A percentile compares a stretch with the other conserved stretches of the same genome.
Evolutionary conservation across 2,113 vertebrate species (phyloP).

Genomic region (Oreotrochilus melanogaster): DNA sequence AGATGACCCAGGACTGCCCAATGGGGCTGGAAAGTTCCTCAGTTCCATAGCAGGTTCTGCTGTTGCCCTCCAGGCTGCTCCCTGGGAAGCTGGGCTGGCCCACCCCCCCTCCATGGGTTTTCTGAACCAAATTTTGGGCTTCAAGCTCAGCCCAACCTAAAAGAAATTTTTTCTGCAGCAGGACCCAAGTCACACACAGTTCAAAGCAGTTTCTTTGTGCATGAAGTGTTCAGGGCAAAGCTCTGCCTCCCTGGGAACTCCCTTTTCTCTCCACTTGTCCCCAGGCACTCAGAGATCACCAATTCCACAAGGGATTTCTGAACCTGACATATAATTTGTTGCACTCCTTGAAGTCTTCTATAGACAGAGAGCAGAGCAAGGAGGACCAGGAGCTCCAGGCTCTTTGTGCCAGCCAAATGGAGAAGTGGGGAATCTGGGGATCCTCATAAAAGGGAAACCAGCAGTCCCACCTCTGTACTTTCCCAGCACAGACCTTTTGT

Average conservation of each 20-base stretch:
- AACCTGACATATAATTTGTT: background rate
- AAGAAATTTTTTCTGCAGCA: background rate
- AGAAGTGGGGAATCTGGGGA: background rate
- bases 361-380: background rate
- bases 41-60: background rate
- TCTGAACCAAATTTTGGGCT: background rate
- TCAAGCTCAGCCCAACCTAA: background rate
- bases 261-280: background rate
- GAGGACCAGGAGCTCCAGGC: slow-evolving; percentile 7
- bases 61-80: background rate
- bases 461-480: slow-evolving; percentile 17
- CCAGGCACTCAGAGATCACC: background rate
- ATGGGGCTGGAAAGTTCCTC: background rate
- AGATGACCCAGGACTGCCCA: background rate
- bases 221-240: background rate
- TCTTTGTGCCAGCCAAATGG: background rate
- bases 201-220: background rate
- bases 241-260: background rate
- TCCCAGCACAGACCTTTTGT: slow-evolving; percentile 39
- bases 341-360: background rate
- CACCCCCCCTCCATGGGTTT: background rate
- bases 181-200: background rate
- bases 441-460: slow-evolving; percentile 48
- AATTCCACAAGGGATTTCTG: background rate
- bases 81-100: background rate